phyloP scores from a whole-genome alignment of 92 coral and sea anemone species.

The Umimayanthus kanabou region DNA sequence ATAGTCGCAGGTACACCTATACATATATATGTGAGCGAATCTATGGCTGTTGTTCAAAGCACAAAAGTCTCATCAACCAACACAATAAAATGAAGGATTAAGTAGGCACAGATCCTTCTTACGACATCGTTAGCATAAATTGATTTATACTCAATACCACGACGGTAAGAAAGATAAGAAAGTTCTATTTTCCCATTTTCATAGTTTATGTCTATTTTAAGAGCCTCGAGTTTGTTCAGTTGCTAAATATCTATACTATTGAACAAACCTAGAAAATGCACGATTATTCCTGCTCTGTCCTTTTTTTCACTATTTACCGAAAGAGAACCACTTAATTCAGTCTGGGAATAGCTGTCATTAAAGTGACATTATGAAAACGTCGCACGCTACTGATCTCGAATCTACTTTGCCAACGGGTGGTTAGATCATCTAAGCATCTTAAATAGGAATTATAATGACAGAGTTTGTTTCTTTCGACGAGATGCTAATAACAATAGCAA shows the following conservation, averaged over 20 bases:
- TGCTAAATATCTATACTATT: too few relatives aligned
- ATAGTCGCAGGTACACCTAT: background rate
- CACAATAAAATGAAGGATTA: background rate
- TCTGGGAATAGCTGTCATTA: background rate
- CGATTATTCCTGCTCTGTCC: too few relatives aligned
- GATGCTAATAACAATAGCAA: background rate
- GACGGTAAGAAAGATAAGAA: too few relatives aligned
- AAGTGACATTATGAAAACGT: background rate
- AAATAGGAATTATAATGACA: background rate
- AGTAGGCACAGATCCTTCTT: background rate
- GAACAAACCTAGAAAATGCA: too few relatives aligned
- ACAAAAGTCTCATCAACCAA: background rate
- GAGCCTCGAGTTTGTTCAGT: background rate
- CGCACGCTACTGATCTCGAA: background rate
- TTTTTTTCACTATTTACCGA: too few relatives aligned
- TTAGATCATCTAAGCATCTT: background rate
- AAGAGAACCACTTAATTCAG: background rate
- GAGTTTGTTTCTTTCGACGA: background rate
- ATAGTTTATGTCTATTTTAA: too few relatives aligned
- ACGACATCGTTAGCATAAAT: background rate
- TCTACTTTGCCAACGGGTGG: background rate
- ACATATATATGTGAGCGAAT: too few relatives aligned
- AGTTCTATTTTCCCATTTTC: too few relatives aligned
- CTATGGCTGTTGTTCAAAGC: background rate
- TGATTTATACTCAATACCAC: too few relatives aligned